phyloP scores from a whole-genome alignment of 2,888 invertebrate species.

The Scaptomyza tumidula region DNA sequence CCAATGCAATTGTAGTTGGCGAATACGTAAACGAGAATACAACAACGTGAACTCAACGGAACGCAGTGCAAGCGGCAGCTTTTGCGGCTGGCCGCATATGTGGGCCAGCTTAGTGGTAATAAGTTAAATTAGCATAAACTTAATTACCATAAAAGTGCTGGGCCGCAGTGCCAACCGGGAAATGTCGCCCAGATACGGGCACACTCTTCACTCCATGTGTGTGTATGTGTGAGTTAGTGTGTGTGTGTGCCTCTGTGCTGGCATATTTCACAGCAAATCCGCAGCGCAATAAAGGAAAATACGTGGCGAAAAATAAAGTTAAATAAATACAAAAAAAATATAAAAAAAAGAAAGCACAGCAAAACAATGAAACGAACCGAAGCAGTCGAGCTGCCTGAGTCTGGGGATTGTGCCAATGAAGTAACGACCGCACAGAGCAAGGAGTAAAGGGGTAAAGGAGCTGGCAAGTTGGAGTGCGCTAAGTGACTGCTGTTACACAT shows the following conservation, averaged over 20 bases:
- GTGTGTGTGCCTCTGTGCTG: conserved; percentile 35
- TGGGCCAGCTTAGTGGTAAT: conserved; percentile 78
- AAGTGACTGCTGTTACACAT: conserved; percentile 72
- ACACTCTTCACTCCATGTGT: conserved; percentile 10
- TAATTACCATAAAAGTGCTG: conserved; percentile 79
- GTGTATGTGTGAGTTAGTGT: conserved; percentile 17
- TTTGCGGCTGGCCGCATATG: conserved; percentile 76
- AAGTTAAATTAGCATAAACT: conserved; percentile 80
- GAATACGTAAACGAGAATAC: conserved; percentile 17
- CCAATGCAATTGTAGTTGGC: neutral
- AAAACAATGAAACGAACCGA: conserved; percentile 71
- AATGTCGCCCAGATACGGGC: conserved; percentile 50
- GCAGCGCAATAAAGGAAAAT: conserved; percentile 78
- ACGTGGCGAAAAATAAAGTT: conserved; percentile 67
- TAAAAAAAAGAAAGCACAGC: conserved; percentile 51
- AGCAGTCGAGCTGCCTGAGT: conserved; percentile 41
- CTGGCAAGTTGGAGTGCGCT: conserved; percentile 43
- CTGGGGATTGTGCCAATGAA: conserved; percentile 78
- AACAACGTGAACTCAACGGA: conserved; percentile 2
- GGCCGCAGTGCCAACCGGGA: conserved; percentile 70
- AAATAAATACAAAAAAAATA: conserved; percentile 36
- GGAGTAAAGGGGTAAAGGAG: neutral
- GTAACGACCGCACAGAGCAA: conserved; percentile 63
- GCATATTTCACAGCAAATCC: conserved; percentile 77
- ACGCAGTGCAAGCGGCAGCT: conserved; percentile 26